Conservation (phyloP, 2,113 vertebrate genomes). For the Pithys albifrons region DNA sequence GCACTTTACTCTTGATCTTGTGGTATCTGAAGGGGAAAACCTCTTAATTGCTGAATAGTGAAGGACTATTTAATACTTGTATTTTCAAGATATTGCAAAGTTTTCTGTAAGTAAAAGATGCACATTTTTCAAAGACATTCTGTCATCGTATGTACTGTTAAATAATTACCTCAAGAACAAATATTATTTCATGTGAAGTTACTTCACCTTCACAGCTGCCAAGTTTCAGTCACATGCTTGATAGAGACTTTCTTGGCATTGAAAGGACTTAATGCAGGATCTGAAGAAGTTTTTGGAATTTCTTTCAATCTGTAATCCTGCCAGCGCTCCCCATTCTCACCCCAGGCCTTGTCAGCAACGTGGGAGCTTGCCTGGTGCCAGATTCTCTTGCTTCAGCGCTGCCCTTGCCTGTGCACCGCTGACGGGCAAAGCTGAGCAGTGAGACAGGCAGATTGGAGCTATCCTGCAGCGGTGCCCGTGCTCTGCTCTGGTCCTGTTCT, state of each 20-base stretch:
- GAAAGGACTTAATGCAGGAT: neutral
- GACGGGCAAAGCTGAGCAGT: rapidly evolving
- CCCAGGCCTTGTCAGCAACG: neutral
- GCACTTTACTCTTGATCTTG: neutral
- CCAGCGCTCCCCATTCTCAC: neutral
- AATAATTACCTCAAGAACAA: slow-evolving; percentile 58
- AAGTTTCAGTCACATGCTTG: slow-evolving; percentile 60
- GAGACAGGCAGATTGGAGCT: rapidly evolving
- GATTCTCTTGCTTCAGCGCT: neutral
- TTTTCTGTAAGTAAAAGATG: neutral
- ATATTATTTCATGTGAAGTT: slow-evolving; percentile 29
- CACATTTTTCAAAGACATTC: neutral
- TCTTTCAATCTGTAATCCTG: slow-evolving; percentile 6
- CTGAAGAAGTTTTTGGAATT: slow-evolving; percentile 22
- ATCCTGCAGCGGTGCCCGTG: rapidly evolving
- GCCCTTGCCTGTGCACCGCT: neutral
- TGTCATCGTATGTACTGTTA: neutral
- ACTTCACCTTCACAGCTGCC: slow-evolving; percentile 27
- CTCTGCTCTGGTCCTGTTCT: neutral
- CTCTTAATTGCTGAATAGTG: neutral
- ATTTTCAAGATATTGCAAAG: neutral
- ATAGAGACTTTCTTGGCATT: neutral
- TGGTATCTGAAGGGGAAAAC: neutral
- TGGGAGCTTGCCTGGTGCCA: neutral
- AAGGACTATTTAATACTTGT: neutral